A percentile compares a stretch with the other conserved stretches of the same genome.
Evolutionary conservation across 1,140 invertebrate species (phyloP).

Genomic region (Laodelphax striatellus): DNA sequence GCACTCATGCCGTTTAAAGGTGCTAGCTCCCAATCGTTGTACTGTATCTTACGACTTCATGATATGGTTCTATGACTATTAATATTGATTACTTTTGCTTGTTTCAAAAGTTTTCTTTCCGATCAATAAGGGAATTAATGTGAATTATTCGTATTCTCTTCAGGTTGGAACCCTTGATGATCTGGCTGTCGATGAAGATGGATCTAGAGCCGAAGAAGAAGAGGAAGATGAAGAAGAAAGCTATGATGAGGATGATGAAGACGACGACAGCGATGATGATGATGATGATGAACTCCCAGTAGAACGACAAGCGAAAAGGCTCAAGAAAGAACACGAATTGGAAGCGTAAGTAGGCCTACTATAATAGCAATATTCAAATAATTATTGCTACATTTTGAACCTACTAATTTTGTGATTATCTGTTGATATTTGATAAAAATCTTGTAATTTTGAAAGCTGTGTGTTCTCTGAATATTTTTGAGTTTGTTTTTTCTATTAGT

Average conservation of each 20-base stretch:
- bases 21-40: no score
- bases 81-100: no score
- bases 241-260: slow-evolving; percentile 23
- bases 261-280: slow-evolving; percentile 22
- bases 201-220: slow-evolving; percentile 32
- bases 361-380: neutral
- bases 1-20: no score
- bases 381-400: slow-evolving; percentile 6
- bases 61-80: no score
- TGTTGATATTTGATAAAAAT: neutral
- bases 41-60: no score
- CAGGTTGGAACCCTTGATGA: slow-evolving; percentile 32
- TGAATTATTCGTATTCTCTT: neutral
- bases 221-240: slow-evolving; percentile 26
- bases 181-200: slow-evolving; percentile 26
- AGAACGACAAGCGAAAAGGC: slow-evolving; percentile 71
- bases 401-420: slow-evolving; percentile 7
- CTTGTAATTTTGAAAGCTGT: neutral
- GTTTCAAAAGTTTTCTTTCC: no score
- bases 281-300: slow-evolving; percentile 67
- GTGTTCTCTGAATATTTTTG: neutral
- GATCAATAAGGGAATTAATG: neutral
- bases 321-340: slow-evolving; percentile 58
- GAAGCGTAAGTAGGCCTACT: slow-evolving; percentile 42
- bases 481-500: neutral